phyloP scores from a whole-genome alignment of 1,140 invertebrate genomes.

The Venturia canescens region DNA sequence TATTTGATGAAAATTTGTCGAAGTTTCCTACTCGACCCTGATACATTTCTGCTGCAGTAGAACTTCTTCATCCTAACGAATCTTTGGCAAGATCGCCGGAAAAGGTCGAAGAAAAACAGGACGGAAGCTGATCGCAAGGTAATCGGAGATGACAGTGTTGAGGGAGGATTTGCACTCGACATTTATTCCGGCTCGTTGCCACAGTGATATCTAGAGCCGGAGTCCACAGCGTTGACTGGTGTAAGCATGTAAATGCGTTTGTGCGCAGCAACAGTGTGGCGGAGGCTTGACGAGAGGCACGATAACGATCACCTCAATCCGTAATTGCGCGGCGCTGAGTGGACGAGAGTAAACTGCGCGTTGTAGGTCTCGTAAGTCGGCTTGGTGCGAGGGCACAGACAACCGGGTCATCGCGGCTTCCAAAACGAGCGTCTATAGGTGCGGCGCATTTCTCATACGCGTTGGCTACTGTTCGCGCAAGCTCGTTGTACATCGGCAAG shows the following conservation, averaged over 20 bases:
- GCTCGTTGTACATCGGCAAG: constrained; percentile 1
- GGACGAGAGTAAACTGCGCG: background rate
- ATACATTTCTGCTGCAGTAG: too few relatives aligned
- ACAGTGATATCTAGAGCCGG: too few relatives aligned
- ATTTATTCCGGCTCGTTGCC: too few relatives aligned
- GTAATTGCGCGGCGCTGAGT: constrained; percentile 9
- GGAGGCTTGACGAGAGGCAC: constrained; percentile 3
- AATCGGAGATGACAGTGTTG: too few relatives aligned
- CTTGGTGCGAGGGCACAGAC: background rate
- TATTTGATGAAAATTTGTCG: background rate
- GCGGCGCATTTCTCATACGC: background rate
- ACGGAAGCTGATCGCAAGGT: too few relatives aligned
- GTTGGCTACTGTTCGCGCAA: constrained; percentile 2
- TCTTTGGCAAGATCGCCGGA: too few relatives aligned
- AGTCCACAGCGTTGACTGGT: too few relatives aligned
- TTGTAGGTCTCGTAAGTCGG: background rate
- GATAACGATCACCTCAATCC: constrained; percentile 20
- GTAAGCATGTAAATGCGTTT: too few relatives aligned
- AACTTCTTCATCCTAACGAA: too few relatives aligned
- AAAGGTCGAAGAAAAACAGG: too few relatives aligned
- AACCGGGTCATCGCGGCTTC: background rate
- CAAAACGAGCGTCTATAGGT: background rate
- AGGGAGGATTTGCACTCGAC: too few relatives aligned
- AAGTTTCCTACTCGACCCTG: too few relatives aligned
- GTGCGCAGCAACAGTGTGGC: background rate